Evolutionary conservation across 2,888 invertebrate genomes (phyloP), one percentile per base, ranked within the genome.

Genomic region (Microplitis manilae): DNA sequence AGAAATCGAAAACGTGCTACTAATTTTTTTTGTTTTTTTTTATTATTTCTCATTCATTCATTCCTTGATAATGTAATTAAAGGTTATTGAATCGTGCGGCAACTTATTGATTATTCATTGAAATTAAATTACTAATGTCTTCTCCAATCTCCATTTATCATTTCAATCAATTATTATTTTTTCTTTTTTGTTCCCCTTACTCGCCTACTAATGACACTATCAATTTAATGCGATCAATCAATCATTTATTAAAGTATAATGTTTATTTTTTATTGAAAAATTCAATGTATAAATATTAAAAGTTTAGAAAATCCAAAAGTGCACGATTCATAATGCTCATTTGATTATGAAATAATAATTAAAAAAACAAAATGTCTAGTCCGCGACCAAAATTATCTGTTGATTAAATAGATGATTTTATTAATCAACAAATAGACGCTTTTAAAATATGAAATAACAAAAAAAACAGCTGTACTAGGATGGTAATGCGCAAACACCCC

Each of bases 11-110:
- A 40, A 39, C 41, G 15, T 40, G 15, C 15, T 41, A 38, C 9
- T 38, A 30, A 15, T 6, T 15, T 17, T 68, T 1, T 68, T 8
- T 41, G 8, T 13, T 15, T 68, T 15, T 41, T 40, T 13, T 15
- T 41, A 6, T 17, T 41, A 6, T 41, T 41, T 68, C 17, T 6
- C 68, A 20, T 68, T 68, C 70, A 70, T 70, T 70, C 70, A 70
- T 70, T 70, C 30, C 59, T 70, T n/a, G 20, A 62, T 62, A 17
- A 30, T 60, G 50, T 50, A 50, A 50, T 50, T 50, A 70, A 59
- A 70, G 70, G 70, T 70, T 59, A 70, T 70, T 30, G 70, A 70
- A 70, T 70, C 50, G 50, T 68, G 68, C 17, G 41, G 50, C 9
- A 68, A 20, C 20, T 59, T 30, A 70, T 70, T 70, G 70, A 70